Base-by-base conservation (phyloP, 2,113 vertebrate genomes). In the Callipepla squamata region DNA sequence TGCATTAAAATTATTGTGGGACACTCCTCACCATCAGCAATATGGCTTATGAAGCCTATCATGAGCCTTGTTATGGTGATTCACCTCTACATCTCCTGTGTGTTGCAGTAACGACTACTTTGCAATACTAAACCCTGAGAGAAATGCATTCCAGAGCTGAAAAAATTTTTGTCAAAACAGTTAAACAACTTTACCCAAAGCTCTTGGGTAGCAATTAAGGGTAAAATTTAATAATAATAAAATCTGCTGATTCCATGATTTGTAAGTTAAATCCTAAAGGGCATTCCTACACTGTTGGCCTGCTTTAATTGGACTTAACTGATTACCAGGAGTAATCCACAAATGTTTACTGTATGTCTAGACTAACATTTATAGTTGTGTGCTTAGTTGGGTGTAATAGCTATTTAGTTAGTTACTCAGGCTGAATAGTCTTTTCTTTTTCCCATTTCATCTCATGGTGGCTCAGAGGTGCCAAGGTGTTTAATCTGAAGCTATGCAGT, bases 241-340 rank as follows among this genome's bases (percentile, higher is more conserved):
- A 53, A 58, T 16, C 42, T 81, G 13, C 7, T 73, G 45, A 42
- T 76, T 90, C 34, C 17, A 26, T 85, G 50, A 42, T 36, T 26
- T 6, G 3, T 85, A 26, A 38, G 47, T 89, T 67, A 87, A 89
- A 66, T 62, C 67, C 14, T 66, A 42, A 77, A 73, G 45, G 58
- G 69, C 93, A 70, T 89, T 59, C 48, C 28, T 89, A 2, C 42
- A 13, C 20, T 89, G 38, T 28, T 82, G 59, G 34, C 76, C 15
- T 93, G 6, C 74, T 92, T 93, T 82, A 82, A 74, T 68, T 91
- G 16, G 47, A 44, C 9, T 69, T 82, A 91, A 50, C 22, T 85
- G 67, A 80, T 91, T 85, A 66, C 8, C 20, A 80, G 19, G 70
- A 84, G 30, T 69, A 89, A 94, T 76, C 11, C 4, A 74, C 13